These are phyloP conservation scores for Notechis scutatus DNA, from an alignment of 2,113 vertebrate species.

Conservation along the genomic window DNA sequence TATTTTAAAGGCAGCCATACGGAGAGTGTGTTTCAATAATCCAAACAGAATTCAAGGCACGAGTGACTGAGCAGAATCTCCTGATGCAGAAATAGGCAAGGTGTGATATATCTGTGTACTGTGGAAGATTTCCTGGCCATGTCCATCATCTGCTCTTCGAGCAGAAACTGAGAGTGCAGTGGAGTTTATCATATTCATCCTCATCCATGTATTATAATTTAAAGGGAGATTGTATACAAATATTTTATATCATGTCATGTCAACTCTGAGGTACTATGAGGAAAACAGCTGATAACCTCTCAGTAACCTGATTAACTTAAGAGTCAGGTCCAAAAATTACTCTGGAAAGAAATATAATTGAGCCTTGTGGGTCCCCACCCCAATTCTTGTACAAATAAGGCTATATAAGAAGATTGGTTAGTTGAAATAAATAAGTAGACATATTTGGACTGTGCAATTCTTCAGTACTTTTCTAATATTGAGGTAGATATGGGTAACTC, in stretches of 20 bases:
- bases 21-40: not conserved
- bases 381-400: not conserved
- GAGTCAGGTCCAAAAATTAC: slow-evolving; percentile 23
- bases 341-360: slow-evolving; percentile 3
- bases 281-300: slow-evolving; percentile 34
- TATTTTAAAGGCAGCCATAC: not conserved
- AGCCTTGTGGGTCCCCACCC: not conserved
- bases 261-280: not conserved
- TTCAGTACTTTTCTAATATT: not conserved
- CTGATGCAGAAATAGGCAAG: not conserved
- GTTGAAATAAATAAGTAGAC: not conserved
- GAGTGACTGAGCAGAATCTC: not conserved
- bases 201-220: slow-evolving; percentile 21
- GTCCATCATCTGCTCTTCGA: not conserved
- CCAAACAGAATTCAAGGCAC: not conserved
- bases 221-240: slow-evolving; percentile 37
- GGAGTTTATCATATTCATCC: slow-evolving; percentile 21
- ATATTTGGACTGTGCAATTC: not conserved
- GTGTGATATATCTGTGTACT: not conserved
- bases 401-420: not conserved
- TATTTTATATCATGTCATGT: not conserved
- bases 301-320: not conserved
- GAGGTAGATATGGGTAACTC: not conserved
- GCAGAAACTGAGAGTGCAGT: not conserved
- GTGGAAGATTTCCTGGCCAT: not conserved